A percentile compares a stretch with the other conserved stretches of the same genome.
Conservation (phyloP, 2,888 invertebrate species). For the Phania funesta region DNA sequence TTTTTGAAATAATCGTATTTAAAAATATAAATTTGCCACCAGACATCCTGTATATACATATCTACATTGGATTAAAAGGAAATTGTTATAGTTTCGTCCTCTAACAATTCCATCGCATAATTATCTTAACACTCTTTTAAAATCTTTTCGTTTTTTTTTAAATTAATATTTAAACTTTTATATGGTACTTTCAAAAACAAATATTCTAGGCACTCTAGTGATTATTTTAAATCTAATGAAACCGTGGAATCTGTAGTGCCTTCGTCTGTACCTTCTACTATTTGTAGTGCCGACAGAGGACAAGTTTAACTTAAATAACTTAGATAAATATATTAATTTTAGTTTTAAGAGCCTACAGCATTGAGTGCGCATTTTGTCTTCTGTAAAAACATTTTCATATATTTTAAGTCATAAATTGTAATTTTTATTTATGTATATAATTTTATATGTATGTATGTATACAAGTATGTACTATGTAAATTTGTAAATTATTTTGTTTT, state of each 20-base stretch:
- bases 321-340: background rate
- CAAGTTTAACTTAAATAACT: slow-evolving; percentile 10
- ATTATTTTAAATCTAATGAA: slow-evolving; percentile 74
- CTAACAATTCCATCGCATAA: background rate
- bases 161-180: background rate
- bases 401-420: slow-evolving; percentile 45
- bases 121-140: too few relatives aligned
- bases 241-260: slow-evolving; percentile 70
- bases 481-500: slow-evolving; percentile 32
- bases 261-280: slow-evolving; percentile 40
- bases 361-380: background rate
- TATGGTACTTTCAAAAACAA: slow-evolving; percentile 48
- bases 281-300: slow-evolving; percentile 14
- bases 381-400: background rate
- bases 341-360: too few relatives aligned
- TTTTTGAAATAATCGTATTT: too few relatives aligned
- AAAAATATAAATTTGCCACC: too few relatives aligned
- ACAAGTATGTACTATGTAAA: slow-evolving; percentile 8
- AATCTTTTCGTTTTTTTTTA: background rate
- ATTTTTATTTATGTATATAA: background rate
- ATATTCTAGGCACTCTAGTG: slow-evolving; percentile 72
- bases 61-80: slow-evolving; percentile 1
- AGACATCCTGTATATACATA: too few relatives aligned
- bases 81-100: background rate
- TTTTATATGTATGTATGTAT: background rate